These are phyloP conservation scores for Caenorhabditis wallacei DNA, from an alignment of 2,888 invertebrate genomes.

Conservation along the genomic window DNA sequence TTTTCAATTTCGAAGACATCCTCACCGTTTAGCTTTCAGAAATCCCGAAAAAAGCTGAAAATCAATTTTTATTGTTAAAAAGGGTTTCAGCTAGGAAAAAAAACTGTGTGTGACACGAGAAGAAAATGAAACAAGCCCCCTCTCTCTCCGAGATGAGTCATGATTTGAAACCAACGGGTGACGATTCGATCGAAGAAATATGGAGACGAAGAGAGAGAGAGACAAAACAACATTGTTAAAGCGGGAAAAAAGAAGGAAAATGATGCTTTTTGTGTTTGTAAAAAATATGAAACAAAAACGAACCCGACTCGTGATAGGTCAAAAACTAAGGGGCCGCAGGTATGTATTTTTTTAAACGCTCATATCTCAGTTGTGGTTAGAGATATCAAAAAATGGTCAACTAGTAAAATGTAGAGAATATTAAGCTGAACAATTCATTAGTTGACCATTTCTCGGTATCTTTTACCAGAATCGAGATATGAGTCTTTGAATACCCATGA, in stretches of 20 bases:
- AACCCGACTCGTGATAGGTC: background rate
- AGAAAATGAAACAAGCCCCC: conserved; percentile 17
- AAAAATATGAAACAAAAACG: conserved; percentile 15
- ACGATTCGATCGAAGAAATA: conserved; percentile 1
- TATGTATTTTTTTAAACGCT: no score
- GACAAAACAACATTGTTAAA: conserved; percentile 50
- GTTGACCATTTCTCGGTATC: no score
- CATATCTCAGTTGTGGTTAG: no score
- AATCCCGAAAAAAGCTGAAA: background rate
- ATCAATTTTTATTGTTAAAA: background rate
- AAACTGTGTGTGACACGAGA: background rate
- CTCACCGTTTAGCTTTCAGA: background rate
- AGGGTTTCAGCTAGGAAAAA: conserved; percentile 11
- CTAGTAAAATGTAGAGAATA: no score
- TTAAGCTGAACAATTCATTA: no score
- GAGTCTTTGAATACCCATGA: no score
- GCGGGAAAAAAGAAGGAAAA: conserved; percentile 12
- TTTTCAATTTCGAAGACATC: conserved; percentile 63
- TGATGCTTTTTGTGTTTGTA: background rate
- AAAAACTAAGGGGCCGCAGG: no score
- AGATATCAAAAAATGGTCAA: no score
- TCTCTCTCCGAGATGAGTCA: conserved; percentile 43
- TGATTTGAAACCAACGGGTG: conserved; percentile 29
- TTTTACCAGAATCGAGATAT: no score
- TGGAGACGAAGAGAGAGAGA: background rate